Conservation (phyloP, 1,140 invertebrate genomes). For the Cydia fagiglandana region DNA sequence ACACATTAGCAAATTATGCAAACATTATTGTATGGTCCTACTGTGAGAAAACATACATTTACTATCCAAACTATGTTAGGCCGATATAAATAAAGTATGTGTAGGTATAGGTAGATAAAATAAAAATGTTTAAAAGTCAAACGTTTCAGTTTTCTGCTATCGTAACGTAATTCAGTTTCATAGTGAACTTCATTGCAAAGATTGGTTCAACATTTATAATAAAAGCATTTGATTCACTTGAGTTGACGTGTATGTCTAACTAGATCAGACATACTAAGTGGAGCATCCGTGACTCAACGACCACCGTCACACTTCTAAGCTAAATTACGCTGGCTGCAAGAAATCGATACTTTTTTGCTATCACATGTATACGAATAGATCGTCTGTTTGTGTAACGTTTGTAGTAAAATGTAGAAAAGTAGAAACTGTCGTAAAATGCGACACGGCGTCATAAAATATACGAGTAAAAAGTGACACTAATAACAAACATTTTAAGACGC, state of each 20-base stretch:
- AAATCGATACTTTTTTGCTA: conserved; percentile 39
- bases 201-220: not conserved
- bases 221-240: not conserved
- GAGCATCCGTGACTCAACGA: conserved; percentile 38
- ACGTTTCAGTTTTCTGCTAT: not conserved
- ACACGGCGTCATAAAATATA: no score
- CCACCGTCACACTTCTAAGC: conserved; percentile 33
- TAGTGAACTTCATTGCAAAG: not conserved
- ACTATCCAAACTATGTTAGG: conserved; percentile 9
- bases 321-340: conserved; percentile 36
- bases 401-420: not conserved
- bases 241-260: conserved; percentile 34
- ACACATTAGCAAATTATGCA: not conserved
- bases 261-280: conserved; percentile 38
- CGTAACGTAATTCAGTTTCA: not conserved
- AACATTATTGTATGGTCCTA: not conserved
- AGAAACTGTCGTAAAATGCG: not conserved
- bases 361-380: conserved; percentile 1
- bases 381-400: not conserved
- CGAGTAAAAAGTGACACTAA: no score
- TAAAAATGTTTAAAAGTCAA: not conserved
- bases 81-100: not conserved
- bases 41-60: not conserved
- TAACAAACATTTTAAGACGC: no score
- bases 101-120: no score